A percentile compares a stretch with the other conserved stretches of the same genome.
Evolutionary conservation across 2,113 vertebrate genomes (phyloP).

Genomic region (Scortum barcoo): DNA sequence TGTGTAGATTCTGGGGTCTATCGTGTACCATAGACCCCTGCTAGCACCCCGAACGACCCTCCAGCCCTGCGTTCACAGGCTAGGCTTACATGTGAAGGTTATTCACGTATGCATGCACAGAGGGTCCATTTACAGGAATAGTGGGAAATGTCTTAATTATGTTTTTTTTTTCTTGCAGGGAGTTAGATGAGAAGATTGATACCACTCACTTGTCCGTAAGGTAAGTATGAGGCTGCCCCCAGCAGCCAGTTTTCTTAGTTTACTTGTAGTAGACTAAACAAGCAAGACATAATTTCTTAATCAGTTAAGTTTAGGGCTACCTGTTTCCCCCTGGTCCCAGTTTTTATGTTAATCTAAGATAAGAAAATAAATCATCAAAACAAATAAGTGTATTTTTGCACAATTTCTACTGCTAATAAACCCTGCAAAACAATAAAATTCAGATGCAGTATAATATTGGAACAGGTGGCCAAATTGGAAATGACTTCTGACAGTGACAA

Average conservation of each 20-base stretch:
- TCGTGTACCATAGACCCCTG: neutral
- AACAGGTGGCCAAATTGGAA: constrained; percentile 9
- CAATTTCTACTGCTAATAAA: neutral
- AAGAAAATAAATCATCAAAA: neutral
- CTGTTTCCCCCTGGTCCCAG: too few relatives aligned
- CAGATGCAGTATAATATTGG: neutral
- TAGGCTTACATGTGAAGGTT: neutral
- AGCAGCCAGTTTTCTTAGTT: too few relatives aligned
- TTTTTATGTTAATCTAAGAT: neutral
- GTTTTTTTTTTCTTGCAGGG: neutral
- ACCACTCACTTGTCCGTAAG: too few relatives aligned
- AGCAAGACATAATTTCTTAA: too few relatives aligned
- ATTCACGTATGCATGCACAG: neutral
- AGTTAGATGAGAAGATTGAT: neutral
- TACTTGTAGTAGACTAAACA: too few relatives aligned
- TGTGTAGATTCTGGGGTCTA: neutral
- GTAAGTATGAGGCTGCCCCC: neutral
- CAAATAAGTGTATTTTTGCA: neutral
- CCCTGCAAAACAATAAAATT: neutral
- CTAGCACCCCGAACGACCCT: neutral
- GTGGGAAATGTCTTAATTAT: neutral
- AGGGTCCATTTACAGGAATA: neutral
- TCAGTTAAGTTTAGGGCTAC: too few relatives aligned
- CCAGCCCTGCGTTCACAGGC: neutral
- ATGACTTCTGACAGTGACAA: neutral